A percentile compares a stretch with the other conserved stretches of the same genome.
phyloP scores from a whole-genome alignment of 2,888 invertebrate genomes.

The Oxycera nigricornis region DNA sequence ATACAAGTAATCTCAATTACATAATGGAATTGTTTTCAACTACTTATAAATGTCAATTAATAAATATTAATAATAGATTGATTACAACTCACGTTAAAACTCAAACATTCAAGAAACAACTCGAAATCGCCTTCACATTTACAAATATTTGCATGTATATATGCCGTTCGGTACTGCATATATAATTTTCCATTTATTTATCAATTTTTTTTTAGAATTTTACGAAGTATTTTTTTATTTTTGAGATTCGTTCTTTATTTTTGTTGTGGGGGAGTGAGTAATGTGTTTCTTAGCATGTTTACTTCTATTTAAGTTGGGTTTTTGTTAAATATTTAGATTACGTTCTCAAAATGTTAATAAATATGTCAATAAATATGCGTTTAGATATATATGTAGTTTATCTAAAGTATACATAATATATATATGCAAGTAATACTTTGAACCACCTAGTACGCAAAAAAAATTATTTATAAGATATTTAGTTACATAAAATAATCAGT shows the following conservation, averaged over 20 bases:
- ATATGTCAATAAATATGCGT: conserved; percentile 35
- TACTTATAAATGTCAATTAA: conserved; percentile 38
- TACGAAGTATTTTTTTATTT: background rate
- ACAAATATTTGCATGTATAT: conserved; percentile 4
- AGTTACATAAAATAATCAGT: conserved; percentile 21
- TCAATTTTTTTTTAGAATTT: conserved; percentile 17
- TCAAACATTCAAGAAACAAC: conserved; percentile 40
- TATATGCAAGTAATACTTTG: conserved; percentile 17
- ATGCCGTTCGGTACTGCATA: background rate
- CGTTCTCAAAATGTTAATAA: conserved; percentile 29
- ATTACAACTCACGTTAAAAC: conserved; percentile 30
- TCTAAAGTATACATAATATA: conserved; percentile 18
- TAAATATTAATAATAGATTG: conserved; percentile 28
- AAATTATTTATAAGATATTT: conserved; percentile 19
- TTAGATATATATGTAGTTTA: conserved; percentile 25
- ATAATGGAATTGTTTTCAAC: conserved; percentile 33
- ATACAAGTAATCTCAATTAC: conserved; percentile 39
- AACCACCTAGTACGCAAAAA: conserved; percentile 39
- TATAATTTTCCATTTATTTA: conserved; percentile 24
- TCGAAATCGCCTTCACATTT: background rate
- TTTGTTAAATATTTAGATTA: conserved; percentile 15
- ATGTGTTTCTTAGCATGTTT: conserved; percentile 31
- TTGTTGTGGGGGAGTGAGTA: no score
- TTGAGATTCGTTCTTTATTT: background rate
- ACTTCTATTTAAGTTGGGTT: background rate